Percentiles rank a stretch among this genome's conserved stretches.
phyloP scores from a whole-genome alignment of 2,888 invertebrate species.

The Sesamia inferens region DNA sequence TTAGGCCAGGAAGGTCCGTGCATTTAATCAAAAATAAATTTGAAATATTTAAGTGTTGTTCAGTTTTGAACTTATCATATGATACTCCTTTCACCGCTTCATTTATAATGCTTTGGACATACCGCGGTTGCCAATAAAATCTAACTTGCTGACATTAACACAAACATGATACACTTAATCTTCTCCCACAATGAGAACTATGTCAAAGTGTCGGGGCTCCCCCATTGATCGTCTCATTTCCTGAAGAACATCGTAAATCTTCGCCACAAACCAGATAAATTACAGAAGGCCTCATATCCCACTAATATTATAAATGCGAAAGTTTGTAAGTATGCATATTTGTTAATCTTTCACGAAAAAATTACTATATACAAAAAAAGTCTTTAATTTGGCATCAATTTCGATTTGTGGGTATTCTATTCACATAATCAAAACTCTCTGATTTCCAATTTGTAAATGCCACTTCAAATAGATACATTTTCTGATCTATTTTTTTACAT shows the following conservation, averaged over 20 bases:
- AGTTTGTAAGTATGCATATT: too few species aligned
- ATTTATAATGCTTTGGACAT: slow-evolving; percentile 52
- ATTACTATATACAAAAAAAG: too few species aligned
- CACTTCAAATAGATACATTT: background rate
- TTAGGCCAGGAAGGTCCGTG: too few species aligned
- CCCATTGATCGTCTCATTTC: slow-evolving; percentile 72
- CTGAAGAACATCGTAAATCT: slow-evolving; percentile 73
- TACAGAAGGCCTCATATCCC: slow-evolving; percentile 2
- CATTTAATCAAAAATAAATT: background rate
- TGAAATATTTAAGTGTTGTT: background rate
- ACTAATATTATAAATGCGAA: too few species aligned
- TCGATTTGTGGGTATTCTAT: background rate
- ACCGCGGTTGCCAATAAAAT: slow-evolving; percentile 54
- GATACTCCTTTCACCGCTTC: slow-evolving; percentile 24
- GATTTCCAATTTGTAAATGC: background rate
- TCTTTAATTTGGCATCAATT: too few species aligned
- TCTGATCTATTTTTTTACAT: background rate
- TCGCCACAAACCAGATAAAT: background rate
- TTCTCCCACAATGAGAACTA: slow-evolving; percentile 71
- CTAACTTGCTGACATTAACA: slow-evolving; percentile 48
- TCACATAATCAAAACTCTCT: background rate
- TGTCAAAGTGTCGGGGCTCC: slow-evolving; percentile 61
- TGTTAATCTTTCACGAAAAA: too few species aligned
- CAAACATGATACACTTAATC: slow-evolving; percentile 55
- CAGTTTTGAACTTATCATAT: slow-evolving; percentile 11